Base-by-base conservation (phyloP, 2,888 invertebrate species). In the Smittia sp. region DNA sequence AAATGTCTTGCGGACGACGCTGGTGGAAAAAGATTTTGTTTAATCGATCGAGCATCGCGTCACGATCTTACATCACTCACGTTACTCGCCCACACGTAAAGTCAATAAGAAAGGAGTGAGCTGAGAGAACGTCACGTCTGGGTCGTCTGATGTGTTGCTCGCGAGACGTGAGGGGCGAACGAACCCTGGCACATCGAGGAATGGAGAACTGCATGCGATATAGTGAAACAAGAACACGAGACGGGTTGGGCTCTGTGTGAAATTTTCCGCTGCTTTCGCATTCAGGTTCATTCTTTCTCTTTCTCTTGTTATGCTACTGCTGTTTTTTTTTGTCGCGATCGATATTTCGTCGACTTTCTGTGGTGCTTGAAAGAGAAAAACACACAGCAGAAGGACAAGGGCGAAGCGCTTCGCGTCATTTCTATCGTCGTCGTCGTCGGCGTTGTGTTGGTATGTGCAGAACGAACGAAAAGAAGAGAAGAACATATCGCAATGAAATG, bases 361-460 rank as follows among this genome's bases (percentile, higher is more conserved):
- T 58, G 11, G 9, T 32, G 9, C 32, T 32, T 32, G 32, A 32
- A 32, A 32, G 3, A 32, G 2, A 20, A 4, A 20, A 20, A 18
- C 7, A 20, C 22, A 20, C n/a, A 58, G 18, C 18, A 54, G 69
- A 69, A 69, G 69, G 69, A 69, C 69, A 69, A 69, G 69, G 69
- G 69, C 69, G 69, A 68, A 68, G 41, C n/a, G 41, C 68, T 68
- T 68, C 46, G 25, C 68, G 68, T 68, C 68, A 68, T 41, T 15
- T 68, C 46, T 15, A 15, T 18, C 15, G 6, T 15, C 52, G 52
- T 58, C 22, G 58, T 13, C 58, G 11, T 22, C 6, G 4, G 9
- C 58, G 22, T 63, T 63, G 69, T 69, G 32, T 69, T 69, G 69
- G 69, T 69, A 69, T 69, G 69, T 69, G 69, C 69, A 69, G 27